Evolutionary conservation across 2,888 invertebrate genomes (phyloP), one percentile per base, ranked within the genome.

Genomic region (Chrysolina oricalcia): DNA sequence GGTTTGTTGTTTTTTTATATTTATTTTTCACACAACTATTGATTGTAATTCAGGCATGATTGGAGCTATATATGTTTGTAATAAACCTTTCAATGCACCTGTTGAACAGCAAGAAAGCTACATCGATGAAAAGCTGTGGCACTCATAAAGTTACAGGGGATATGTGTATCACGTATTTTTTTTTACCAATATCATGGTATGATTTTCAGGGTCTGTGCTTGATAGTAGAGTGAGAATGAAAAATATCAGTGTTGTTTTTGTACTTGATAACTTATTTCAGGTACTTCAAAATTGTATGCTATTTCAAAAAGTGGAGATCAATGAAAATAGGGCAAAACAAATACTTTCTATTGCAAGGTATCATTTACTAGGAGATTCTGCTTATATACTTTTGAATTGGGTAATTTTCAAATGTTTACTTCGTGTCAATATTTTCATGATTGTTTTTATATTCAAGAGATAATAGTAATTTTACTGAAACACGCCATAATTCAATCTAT

Each of bases 131-230:
- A 35, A 35, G 35, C 35, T 35, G 35, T 6, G 35, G 8, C 15
- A 56, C 56, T 56, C 56, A 56, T 56, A 21, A 56, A 56, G 23
- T 23, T 56, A 21, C 56, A 56, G 5, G 56, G 56, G 23, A 56
- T 56, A n/a, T 19, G 19, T 56, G 13, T 23, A 21, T 19, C 23
- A 21, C 2, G 23, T 23, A 19, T n/a, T 19, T 19, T 13, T 56
- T 56, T 56, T 56, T 23, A 56, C 56, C 23, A 56, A 56, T 23
- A 56, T 56, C 23, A 17, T 56, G 56, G 56, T 56, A 21, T 19
- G 56, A 56, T 56, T 56, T 56, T 19, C 56, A 21, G 56, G 56
- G 13, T 56, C 56, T 56, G 56, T 23, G 23, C 17, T 19, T 56
- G 17, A n/a, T 15, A n/a, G 15, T 6, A 17, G 17, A 11, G 17